A percentile compares a stretch with the other conserved stretches of the same genome.
Conservation (phyloP, 2,113 vertebrate genomes). For the Heliornis fulica region DNA sequence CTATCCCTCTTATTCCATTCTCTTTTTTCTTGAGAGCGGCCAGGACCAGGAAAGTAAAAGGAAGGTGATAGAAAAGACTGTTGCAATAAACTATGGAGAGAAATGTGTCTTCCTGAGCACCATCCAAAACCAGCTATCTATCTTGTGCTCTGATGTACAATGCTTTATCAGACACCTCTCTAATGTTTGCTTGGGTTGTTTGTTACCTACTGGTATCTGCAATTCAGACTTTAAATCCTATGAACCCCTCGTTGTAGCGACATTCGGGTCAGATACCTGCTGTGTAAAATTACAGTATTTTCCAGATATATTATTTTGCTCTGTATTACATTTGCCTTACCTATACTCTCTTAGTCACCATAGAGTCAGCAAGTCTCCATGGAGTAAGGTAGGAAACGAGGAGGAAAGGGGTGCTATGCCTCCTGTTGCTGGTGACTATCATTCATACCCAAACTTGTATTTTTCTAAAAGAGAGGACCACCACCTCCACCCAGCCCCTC, state of each 20-base stretch:
- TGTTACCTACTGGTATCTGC: not conserved
- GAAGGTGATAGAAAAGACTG: not conserved
- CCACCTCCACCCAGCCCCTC: fast-evolving
- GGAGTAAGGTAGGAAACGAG: not conserved
- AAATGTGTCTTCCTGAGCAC: not conserved
- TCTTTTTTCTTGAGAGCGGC: not conserved
- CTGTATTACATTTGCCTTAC: not conserved
- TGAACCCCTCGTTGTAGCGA: not conserved
- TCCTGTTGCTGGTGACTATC: not conserved
- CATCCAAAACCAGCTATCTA: not conserved
- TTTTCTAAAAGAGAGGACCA: not conserved
- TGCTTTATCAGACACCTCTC: not conserved
- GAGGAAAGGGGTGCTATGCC: not conserved
- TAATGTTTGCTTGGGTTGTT: not conserved
- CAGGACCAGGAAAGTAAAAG: not conserved
- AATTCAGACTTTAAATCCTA: not conserved
- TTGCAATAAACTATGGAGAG: not conserved
- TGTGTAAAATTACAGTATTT: not conserved
- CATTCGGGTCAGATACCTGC: not conserved
- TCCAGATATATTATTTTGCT: not conserved
- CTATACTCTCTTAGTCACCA: not conserved
- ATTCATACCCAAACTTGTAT: not conserved
- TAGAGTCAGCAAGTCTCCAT: not conserved
- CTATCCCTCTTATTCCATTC: not conserved
- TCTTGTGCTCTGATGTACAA: not conserved